These are phyloP conservation scores for Odontamblyopus lacepedii DNA, from an alignment of 2,797 vertebrate genomes.

Conservation along the genomic window DNA sequence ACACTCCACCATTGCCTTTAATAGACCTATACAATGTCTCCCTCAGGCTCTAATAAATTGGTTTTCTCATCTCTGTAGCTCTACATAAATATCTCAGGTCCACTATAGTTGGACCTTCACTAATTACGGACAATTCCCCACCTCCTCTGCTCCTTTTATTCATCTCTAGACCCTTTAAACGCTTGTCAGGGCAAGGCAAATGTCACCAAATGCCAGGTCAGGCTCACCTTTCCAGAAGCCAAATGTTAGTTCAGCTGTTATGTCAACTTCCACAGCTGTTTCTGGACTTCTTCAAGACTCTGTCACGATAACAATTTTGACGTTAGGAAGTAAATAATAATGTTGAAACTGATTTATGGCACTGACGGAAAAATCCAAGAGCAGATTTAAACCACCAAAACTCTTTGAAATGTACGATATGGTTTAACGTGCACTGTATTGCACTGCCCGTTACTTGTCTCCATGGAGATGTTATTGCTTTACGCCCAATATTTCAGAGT, in stretches of 20 bases:
- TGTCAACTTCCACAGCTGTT: no score
- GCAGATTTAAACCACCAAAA: no score
- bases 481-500: no score
- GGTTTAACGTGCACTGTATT: no score
- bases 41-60: conserved; percentile 3
- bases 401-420: no score
- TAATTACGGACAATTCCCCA: conserved; percentile 37
- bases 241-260: conserved; percentile 74
- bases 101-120: conserved; percentile 34
- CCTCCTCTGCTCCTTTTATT: conserved; percentile 8
- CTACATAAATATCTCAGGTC: conserved; percentile 7
- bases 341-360: no score
- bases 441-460: no score
- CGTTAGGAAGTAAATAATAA: no score
- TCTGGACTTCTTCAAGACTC: no score
- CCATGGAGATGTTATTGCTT: no score
- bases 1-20: background rate
- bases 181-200: conserved; percentile 66
- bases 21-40: conserved; percentile 2
- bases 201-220: conserved; percentile 78
- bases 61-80: conserved; percentile 4
- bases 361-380: no score
- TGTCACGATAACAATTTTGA: no score
- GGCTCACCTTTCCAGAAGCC: conserved; percentile 60
- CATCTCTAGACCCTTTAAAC: conserved; percentile 38